A percentile compares a stretch with the other conserved stretches of the same genome.
Conservation (phyloP, 2,888 invertebrate species). For the Dolomedes plantarius region DNA sequence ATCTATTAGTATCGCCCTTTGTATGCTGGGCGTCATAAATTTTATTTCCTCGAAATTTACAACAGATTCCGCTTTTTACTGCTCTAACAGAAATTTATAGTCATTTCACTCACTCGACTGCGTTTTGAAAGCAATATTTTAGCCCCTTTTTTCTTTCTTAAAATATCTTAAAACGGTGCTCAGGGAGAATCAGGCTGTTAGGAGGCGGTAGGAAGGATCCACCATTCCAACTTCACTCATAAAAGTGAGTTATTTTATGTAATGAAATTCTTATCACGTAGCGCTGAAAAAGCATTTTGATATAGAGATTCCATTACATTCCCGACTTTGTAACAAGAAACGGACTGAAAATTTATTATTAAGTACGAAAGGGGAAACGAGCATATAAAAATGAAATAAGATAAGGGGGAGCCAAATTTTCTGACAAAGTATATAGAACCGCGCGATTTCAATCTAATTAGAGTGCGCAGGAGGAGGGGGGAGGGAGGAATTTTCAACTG, state of each 20-base stretch:
- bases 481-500: too few relatives aligned
- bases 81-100: not conserved
- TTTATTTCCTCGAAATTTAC: not conserved
- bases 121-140: not conserved
- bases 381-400: too few relatives aligned
- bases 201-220: not conserved
- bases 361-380: not conserved
- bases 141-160: not conserved
- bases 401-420: too few relatives aligned
- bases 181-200: not conserved
- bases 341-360: not conserved
- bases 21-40: not conserved
- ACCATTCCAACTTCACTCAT: not conserved
- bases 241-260: not conserved
- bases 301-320: slow-evolving; percentile 5
- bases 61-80: not conserved
- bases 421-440: too few relatives aligned
- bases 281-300: not conserved
- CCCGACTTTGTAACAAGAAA: not conserved
- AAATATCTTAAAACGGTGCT: not conserved
- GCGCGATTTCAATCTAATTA: too few relatives aligned
- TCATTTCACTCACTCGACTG: not conserved
- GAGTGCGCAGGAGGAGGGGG: too few relatives aligned
- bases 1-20: too few relatives aligned
- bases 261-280: not conserved